Base-by-base conservation (phyloP, 2,797 vertebrate species). In the Crenichthys baileyi region DNA sequence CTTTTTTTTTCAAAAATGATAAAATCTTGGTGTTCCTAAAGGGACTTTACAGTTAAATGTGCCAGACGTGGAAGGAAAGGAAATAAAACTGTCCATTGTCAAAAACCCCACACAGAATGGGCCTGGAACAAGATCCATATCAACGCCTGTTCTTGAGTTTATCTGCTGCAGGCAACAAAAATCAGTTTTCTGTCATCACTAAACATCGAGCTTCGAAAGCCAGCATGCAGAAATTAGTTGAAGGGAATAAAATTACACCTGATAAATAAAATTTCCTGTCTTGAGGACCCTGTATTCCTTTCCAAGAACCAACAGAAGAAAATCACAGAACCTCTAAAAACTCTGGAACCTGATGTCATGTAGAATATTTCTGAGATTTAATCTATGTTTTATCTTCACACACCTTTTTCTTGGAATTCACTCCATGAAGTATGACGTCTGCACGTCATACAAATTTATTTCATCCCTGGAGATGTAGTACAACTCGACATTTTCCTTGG, bases 371-470 rank as follows among this genome's bases (percentile, higher is more conserved):
- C 4, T 70, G n/a, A 68, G 20, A 79, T 72, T 58, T 26, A 3
- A 71, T 79, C 70, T 26, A 18, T 46, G 50, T 39, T 72, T 15
- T 65, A 36, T 73, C 41, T 53, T 26, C 2, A 8, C 55, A 44
- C 78, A 68, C 11, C 55, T 5, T 7, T 22, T 75, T 81, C 77
- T 55, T 76, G 73, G 81, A 86, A 76, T n/a, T 24, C 36, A 48
- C 11, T 24, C 15, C 18, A 24, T 22, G 3, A 12, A 46, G 12
- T 16, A n/a, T n/a, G 26, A 44, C 29, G 77, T 77, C 31, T 26
- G 16, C 24, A 55, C 55, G 72, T 79, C 84, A 29, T 24, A 16
- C 53, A 46, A 29, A 63, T 83, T 79, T 2, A 44, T 56, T 67
- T 73, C 13, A 72, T 46, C 77, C 48, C 44, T 24, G 36, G 26